Conservation (phyloP, 2,113 vertebrate genomes). For the Cyrtonyx montezumae region DNA sequence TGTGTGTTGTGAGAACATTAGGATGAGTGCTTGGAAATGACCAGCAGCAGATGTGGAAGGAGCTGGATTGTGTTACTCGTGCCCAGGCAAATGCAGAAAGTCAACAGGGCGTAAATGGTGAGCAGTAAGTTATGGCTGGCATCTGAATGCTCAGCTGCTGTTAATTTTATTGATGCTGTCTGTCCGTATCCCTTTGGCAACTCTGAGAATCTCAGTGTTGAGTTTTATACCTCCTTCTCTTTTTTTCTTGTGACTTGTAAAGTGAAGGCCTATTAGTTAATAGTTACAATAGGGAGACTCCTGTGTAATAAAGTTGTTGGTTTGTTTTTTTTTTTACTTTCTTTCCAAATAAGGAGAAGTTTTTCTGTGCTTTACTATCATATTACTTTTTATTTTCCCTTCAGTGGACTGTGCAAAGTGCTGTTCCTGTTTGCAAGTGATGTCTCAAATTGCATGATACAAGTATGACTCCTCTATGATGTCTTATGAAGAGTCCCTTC, state of each 20-base stretch:
- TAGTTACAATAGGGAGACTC: background rate
- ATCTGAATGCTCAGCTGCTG: constrained; percentile 52
- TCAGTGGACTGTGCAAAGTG: fast-evolving
- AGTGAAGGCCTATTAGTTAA: background rate
- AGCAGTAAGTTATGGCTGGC: constrained; percentile 31
- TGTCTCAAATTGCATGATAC: fast-evolving
- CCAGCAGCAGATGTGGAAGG: background rate
- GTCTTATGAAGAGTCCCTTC: background rate
- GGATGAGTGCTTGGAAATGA: background rate
- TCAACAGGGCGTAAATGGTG: background rate
- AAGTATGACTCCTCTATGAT: background rate
- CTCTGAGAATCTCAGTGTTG: background rate
- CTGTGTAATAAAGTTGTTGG: background rate
- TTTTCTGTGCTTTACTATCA: fast-evolving
- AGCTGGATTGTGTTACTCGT: background rate
- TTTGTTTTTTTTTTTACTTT: background rate
- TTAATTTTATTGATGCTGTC: constrained; percentile 37
- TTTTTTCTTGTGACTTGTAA: background rate
- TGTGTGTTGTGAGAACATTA: fast-evolving
- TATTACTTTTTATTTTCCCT: background rate
- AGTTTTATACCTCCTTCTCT: background rate
- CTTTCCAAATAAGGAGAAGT: no score
- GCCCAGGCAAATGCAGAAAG: background rate
- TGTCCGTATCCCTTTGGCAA: constrained; percentile 23
- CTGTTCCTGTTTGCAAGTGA: background rate